A percentile compares a stretch with the other conserved stretches of the same genome.
Conservation (phyloP, 2,113 vertebrate genomes). For the Haemorhous mexicanus region DNA sequence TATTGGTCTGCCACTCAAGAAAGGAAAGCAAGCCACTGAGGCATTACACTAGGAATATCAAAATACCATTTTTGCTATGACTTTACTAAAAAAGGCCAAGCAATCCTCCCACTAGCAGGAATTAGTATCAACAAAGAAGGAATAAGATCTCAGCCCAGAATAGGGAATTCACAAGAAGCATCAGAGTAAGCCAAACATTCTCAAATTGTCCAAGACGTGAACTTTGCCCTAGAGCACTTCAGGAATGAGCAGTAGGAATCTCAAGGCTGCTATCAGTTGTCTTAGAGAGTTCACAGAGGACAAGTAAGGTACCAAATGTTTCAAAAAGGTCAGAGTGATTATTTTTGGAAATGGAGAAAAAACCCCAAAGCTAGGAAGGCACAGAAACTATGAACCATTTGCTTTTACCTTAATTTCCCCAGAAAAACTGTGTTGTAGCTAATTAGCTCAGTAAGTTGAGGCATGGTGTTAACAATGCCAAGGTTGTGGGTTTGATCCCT, state of each 20-base stretch:
- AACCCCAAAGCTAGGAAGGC: neutral
- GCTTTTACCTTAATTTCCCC: neutral
- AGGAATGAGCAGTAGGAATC: neutral
- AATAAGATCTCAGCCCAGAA: neutral
- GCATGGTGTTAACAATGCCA: neutral
- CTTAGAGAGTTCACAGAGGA: neutral
- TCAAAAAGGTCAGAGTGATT: neutral
- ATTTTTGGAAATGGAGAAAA: neutral
- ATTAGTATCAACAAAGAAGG: neutral
- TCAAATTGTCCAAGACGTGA: neutral
- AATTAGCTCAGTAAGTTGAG: neutral
- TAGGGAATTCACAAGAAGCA: neutral
- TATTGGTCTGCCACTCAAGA: neutral
- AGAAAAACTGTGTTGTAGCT: neutral
- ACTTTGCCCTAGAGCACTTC: slow-evolving; percentile 23
- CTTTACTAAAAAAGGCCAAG: neutral
- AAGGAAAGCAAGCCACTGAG: neutral
- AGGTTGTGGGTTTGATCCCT: neutral
- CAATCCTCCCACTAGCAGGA: neutral
- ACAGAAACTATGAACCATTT: neutral
- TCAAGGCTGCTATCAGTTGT: neutral
- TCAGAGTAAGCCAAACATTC: neutral
- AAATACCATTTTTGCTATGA: neutral
- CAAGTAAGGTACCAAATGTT: neutral
- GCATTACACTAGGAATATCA: neutral